Percentiles rank a stretch among this genome's conserved stretches.
Conservation (phyloP, 2,797 vertebrate genomes). For the Rhinatrema bivittatum region DNA sequence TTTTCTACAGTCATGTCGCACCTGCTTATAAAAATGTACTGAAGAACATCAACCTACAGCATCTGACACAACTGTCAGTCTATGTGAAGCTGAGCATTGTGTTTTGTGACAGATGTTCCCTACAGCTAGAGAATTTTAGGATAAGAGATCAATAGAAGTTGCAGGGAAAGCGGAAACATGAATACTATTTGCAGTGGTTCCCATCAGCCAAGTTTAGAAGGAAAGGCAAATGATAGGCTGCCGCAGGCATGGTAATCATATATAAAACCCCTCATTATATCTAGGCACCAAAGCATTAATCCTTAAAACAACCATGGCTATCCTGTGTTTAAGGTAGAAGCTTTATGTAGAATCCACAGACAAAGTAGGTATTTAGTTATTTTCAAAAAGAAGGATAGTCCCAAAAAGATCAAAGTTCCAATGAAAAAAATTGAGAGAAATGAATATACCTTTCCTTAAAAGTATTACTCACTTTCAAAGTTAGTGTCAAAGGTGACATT, state of each 20-base stretch:
- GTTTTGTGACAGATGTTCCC: slow-evolving; percentile 30
- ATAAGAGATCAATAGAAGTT: slow-evolving; percentile 2
- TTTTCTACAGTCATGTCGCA: slow-evolving; percentile 22
- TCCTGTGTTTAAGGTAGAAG: slow-evolving; percentile 14
- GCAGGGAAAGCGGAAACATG: slow-evolving; percentile 11
- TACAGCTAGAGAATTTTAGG: slow-evolving; percentile 24
- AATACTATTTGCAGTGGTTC: slow-evolving; percentile 3
- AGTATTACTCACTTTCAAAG: slow-evolving; percentile 9
- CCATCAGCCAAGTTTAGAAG: slow-evolving; percentile 8
- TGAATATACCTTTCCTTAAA: neutral
- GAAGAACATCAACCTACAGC: slow-evolving; percentile 12
- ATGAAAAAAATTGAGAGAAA: slow-evolving; percentile 9
- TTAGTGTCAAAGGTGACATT: slow-evolving; percentile 4
- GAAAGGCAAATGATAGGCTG: slow-evolving; percentile 15
- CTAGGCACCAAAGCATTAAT: slow-evolving; percentile 13
- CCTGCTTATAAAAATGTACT: slow-evolving; percentile 24
- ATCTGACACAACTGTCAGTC: slow-evolving; percentile 22
- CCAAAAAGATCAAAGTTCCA: slow-evolving; percentile 9
- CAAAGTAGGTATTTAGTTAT: slow-evolving; percentile 10
- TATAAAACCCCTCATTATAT: slow-evolving; percentile 18
- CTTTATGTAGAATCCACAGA: slow-evolving; percentile 12
- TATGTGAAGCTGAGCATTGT: slow-evolving; percentile 16
- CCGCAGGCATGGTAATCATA: slow-evolving; percentile 18
- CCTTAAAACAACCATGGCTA: slow-evolving; percentile 16
- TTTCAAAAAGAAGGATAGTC: neutral